Percentiles rank a stretch among this genome's conserved stretches.
Conservation (phyloP, 1,140 invertebrate species). For the Bombus breviceps region DNA sequence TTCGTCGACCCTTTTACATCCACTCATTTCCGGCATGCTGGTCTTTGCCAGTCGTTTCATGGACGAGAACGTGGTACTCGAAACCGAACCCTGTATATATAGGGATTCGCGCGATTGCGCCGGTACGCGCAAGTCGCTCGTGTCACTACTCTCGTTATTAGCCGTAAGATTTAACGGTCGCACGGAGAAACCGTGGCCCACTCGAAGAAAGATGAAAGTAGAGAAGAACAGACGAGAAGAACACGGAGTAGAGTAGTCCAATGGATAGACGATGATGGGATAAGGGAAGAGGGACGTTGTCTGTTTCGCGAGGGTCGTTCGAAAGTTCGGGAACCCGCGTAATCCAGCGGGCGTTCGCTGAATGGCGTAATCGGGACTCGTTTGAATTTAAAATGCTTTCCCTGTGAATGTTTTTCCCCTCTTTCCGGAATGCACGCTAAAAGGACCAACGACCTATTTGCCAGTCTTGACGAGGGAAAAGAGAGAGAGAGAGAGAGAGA, state of each 20-base stretch:
- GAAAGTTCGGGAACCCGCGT: conserved; percentile 33
- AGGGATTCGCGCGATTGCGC: conserved; percentile 4
- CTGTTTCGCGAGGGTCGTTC: conserved; percentile 11
- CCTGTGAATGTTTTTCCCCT: conserved; percentile 24
- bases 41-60: conserved; percentile 43
- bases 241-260: too few relatives aligned
- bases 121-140: neutral
- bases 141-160: conserved; percentile 7
- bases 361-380: conserved; percentile 48
- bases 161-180: conserved; percentile 6
- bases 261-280: neutral
- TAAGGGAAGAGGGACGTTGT: neutral
- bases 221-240: neutral
- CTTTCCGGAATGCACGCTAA: neutral
- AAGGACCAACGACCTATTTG: conserved; percentile 42
- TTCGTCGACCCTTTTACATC: conserved; percentile 36
- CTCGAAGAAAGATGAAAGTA: neutral
- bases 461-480: neutral
- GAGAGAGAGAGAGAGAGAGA: too few relatives aligned
- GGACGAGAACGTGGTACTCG: neutral
- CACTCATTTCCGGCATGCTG: conserved; percentile 23
- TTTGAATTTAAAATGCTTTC: conserved; percentile 50
- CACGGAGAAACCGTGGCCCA: neutral
- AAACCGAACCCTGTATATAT: neutral
- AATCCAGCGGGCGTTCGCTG: conserved; percentile 39